Evolutionary conservation across 2,888 invertebrate genomes (phyloP), one percentile per base, ranked within the genome.

Genomic region (Cotesia congregata): DNA sequence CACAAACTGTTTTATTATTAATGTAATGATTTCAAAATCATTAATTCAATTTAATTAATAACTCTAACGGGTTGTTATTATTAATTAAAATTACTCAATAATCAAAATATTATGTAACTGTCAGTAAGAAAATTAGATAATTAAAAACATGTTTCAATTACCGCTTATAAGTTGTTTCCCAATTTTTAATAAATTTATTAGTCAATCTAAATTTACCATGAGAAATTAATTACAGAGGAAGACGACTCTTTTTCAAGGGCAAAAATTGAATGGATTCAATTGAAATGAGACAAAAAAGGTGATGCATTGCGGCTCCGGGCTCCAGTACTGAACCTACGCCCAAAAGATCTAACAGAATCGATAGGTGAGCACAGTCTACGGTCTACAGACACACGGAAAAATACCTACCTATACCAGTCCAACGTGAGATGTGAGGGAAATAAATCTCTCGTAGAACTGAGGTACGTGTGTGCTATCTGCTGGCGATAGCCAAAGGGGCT

Each of bases 401-500:
- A 72, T 41, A 61, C n/a, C 65, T 72, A 67, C 60, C 7, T 12
- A 72, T 72, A 50, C 62, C 68, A 67, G 17, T 60, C 67, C 30
- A 30, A 30, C 30, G 30, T 30, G n/a, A 7, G 72, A 76, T 60
- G 61, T 41, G 50, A 70, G 60, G 17, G 59, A 74, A 40, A 77
- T 77, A 74, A 77, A 77, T 74, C 77, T 65, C 60, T 67, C 30
- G 60, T 67, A 50, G 30, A 50, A 50, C 50, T 50, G 50, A 50
- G 6, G 12, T 15, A 64, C 59, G 62, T 30, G 40, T 69, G 60
- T 64, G 71, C 61, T 74, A 77, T 74, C 74, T 70, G 15, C 20
- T 17, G 17, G 60, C 74, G 76, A 78, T 78, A 78, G 74, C 68
- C 78, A 76, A 75, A 75, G 65, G 75, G 65, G 65, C 69, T 74